These are phyloP conservation scores for Gasterosteus nipponicus DNA, from an alignment of 2,113 vertebrate genomes.

Conservation along the genomic window DNA sequence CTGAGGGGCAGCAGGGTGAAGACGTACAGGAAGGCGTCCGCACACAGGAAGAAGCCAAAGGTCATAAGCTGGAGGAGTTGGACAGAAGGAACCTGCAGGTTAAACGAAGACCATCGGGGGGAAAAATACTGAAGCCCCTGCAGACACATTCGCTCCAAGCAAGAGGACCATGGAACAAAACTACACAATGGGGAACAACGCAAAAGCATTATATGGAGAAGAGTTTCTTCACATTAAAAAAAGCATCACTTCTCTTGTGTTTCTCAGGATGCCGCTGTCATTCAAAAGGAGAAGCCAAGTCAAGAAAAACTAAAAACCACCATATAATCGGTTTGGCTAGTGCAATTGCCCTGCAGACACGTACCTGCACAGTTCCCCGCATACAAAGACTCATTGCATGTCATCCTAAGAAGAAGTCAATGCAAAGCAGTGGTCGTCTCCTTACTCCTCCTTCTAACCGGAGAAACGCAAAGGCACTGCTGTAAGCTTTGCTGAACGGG, in stretches of 20 bases:
- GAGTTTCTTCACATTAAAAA: background rate
- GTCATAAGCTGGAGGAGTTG: slow-evolving; percentile 89
- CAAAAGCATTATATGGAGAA: background rate
- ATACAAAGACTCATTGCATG: slow-evolving; percentile 15
- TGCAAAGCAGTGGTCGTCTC: background rate
- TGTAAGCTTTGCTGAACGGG: background rate
- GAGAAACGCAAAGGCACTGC: background rate
- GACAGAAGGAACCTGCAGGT: slow-evolving; percentile 3
- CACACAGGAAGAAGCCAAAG: slow-evolving; percentile 96
- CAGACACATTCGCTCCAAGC: background rate
- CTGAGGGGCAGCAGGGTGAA: slow-evolving; percentile 95
- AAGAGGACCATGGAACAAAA: background rate
- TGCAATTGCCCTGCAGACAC: background rate
- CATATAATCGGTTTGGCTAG: background rate
- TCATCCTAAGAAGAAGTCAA: slow-evolving; percentile 23
- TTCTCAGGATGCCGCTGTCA: background rate
- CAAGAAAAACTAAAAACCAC: background rate
- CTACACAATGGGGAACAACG: too few species aligned
- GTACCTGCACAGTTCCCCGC: slow-evolving; percentile 24
- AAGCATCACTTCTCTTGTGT: background rate
- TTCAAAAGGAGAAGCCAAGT: background rate
- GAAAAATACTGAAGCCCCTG: background rate
- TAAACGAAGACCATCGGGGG: background rate
- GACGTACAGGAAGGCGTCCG: slow-evolving; percentile 96
- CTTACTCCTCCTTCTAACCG: background rate